These are phyloP conservation scores for Jordanella pulchra DNA, from an alignment of 2,797 vertebrate genomes.

Conservation along the genomic window DNA sequence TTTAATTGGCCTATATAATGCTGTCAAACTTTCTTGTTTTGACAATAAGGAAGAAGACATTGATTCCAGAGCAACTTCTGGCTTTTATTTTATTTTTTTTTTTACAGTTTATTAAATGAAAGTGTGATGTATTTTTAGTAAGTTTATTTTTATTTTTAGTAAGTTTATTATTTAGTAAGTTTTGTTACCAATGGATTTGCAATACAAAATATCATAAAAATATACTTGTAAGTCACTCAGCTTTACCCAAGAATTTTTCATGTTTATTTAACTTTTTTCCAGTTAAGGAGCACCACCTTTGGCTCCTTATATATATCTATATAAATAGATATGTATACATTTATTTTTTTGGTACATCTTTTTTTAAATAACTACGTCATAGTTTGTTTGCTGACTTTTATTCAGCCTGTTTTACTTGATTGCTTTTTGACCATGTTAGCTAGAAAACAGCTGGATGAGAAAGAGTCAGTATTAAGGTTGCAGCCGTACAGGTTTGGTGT, in stretches of 20 bases:
- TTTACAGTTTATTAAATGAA: not conserved
- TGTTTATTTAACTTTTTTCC: not conserved
- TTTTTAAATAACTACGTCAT: not conserved
- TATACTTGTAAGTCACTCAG: slow-evolving; percentile 21
- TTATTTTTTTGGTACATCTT: too few relatives aligned
- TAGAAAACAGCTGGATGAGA: not conserved
- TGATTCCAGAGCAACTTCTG: not conserved
- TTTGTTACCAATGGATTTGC: not conserved
- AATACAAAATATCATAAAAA: not conserved
- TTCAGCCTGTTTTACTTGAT: not conserved
- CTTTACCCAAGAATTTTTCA: slow-evolving; percentile 9
- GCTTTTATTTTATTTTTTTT: not conserved
- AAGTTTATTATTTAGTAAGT: too few relatives aligned
- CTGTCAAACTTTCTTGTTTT: not conserved
- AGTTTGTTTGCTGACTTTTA: not conserved
- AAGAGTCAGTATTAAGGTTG: not conserved
- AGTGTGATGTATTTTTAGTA: not conserved
- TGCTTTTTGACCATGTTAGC: not conserved
- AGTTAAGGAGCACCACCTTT: too few relatives aligned
- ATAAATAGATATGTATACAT: too few relatives aligned
- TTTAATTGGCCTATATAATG: not conserved
- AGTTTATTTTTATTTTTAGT: not conserved
- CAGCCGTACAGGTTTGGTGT: not conserved
- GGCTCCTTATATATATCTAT: too few relatives aligned
- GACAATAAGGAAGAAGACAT: not conserved